Evolutionary conservation across 64 coral and sea anemone genomes (phyloP), one percentile per base, ranked within the genome.

Genomic region (Dendrophyllia cribrosa): DNA sequence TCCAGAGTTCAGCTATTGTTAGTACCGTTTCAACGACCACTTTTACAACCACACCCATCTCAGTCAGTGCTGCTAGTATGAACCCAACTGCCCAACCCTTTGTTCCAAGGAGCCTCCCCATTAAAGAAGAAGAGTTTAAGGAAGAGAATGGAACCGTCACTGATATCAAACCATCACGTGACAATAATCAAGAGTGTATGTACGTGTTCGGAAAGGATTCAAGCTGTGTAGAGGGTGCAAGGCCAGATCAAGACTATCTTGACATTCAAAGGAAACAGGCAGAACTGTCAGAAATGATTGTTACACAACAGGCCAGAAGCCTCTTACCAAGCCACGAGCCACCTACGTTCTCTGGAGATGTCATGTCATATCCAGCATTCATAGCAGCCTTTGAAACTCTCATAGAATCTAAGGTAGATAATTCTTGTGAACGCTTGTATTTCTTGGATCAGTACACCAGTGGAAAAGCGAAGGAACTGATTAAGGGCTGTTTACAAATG

Each of bases 361-460:
- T 64, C 55, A 58, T 96, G 58, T 77, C 91, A 6, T 96, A 77
- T 59, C 83, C 91, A 59, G 91, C 84, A 89, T 96, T 92, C 66
- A 85, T 61, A 16, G 80, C 87, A 5, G 82, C 91, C 51, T 88
- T 93, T 68, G 61, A 84, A 45, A 24, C 94, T 20, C 78, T 96
- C 15, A 90, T 87, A 58, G 90, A 92, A 50, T 85, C 78, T 12
- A 96, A 88, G 51, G 77, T 96, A 13, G 90, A 83, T 9, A 78
- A 72, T 51, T 64, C 75, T 4, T 64, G 62, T 23, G 88, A 97
- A 34, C 65, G 22, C 44, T 51, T 97, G 48, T 93, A 93, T 59
- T 96, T 86, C 43, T 52, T 93, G 47, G 87, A 83, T 48, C 87
- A 96, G 25, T 93, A 93, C 63, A 96, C 95, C 7, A 56, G 14